A percentile compares a stretch with the other conserved stretches of the same genome.
These are phyloP conservation scores for Ammodytes marinus DNA, from an alignment of 2,113 vertebrate species.

Conservation along the genomic window DNA sequence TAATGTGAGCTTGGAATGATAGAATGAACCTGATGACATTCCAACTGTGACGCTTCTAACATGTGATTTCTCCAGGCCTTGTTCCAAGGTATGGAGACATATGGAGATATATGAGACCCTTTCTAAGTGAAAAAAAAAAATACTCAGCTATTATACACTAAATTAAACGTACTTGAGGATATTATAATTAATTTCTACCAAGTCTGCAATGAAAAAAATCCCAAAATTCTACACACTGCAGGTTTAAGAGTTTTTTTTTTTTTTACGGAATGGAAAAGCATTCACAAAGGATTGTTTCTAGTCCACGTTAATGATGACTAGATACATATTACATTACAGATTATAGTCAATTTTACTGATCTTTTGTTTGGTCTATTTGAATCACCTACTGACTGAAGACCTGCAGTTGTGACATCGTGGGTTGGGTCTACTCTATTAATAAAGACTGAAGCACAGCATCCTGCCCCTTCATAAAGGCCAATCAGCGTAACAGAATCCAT, in stretches of 20 bases:
- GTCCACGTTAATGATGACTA: not conserved
- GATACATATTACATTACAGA: not conserved
- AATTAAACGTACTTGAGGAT: too few relatives aligned
- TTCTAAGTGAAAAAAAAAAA: too few relatives aligned
- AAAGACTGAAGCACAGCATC: not conserved
- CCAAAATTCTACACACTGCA: not conserved
- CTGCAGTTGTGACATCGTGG: conserved; percentile 26
- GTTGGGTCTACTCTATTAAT: not conserved
- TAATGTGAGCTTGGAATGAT: too few relatives aligned
- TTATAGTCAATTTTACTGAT: not conserved
- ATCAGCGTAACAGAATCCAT: not conserved
- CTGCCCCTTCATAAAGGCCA: too few relatives aligned
- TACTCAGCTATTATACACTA: too few relatives aligned
- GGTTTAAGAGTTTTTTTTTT: not conserved
- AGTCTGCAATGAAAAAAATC: too few relatives aligned
- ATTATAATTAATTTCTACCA: too few relatives aligned
- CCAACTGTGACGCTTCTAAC: too few relatives aligned
- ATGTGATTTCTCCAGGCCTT: too few relatives aligned
- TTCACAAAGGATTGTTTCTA: not conserved
- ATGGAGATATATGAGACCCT: too few relatives aligned
- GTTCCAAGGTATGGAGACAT: too few relatives aligned
- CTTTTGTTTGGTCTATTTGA: conserved; percentile 9
- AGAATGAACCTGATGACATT: too few relatives aligned
- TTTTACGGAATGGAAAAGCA: not conserved
- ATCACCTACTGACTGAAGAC: conserved; percentile 21